Conservation (phyloP, 1,140 invertebrate species). For the Drosophila truncata region DNA sequence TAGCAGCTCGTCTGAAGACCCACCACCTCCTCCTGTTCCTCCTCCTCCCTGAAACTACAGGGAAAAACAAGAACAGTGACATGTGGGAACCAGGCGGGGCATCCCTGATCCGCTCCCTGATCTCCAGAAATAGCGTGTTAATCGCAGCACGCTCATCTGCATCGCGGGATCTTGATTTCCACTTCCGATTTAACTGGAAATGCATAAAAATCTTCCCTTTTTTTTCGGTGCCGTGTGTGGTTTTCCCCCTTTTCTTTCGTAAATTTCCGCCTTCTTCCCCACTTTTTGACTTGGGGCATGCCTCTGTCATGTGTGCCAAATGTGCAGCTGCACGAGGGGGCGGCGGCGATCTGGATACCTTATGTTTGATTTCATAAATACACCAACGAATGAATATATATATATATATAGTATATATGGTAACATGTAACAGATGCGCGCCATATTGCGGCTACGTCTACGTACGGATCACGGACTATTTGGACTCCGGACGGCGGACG, state of each 20-base stretch:
- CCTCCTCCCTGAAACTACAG: background rate
- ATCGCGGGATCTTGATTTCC: conserved; percentile 64
- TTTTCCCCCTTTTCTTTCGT: conserved; percentile 35
- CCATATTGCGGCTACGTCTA: conserved; percentile 69
- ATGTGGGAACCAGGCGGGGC: conserved; percentile 54
- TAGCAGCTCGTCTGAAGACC: conserved; percentile 62
- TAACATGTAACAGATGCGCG: conserved; percentile 82
- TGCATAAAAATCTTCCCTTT: conserved; percentile 71
- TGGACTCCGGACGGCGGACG: conserved; percentile 36
- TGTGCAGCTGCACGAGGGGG: conserved; percentile 62
- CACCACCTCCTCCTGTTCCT: background rate
- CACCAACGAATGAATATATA: conserved; percentile 31
- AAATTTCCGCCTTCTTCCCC: conserved; percentile 41
- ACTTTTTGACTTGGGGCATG: conserved; percentile 54
- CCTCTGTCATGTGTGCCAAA: conserved; percentile 83
- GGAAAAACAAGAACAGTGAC: conserved; percentile 47
- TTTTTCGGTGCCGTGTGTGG: conserved; percentile 60
- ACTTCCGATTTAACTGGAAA: conserved; percentile 83
- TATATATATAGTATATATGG: conserved; percentile 57
- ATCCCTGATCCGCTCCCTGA: conserved; percentile 39
- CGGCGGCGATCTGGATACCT: conserved; percentile 47
- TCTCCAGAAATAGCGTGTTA: conserved; percentile 81
- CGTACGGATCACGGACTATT: conserved; percentile 19
- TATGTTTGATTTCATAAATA: conserved; percentile 84
- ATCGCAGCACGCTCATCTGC: conserved; percentile 71